These are phyloP conservation scores for Chamaea fasciata DNA, from an alignment of 2,113 vertebrate species.

Conservation along the genomic window DNA sequence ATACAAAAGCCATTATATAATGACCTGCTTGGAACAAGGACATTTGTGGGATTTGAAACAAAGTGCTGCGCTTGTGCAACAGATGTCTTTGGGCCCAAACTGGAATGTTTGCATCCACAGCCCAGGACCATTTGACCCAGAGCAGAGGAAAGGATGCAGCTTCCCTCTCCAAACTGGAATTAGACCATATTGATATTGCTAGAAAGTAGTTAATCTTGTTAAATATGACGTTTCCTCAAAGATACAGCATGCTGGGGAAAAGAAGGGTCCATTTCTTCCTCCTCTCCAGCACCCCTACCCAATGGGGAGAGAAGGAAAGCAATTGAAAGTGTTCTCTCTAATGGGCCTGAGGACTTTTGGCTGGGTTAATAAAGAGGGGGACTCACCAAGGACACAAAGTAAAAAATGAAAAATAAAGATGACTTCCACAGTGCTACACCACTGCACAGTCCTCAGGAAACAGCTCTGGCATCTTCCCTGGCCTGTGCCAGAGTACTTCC, in stretches of 20 bases:
- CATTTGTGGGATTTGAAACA: background rate
- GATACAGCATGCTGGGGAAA: background rate
- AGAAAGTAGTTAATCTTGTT: background rate
- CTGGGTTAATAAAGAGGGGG: background rate
- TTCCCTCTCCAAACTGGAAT: background rate
- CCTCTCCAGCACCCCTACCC: background rate
- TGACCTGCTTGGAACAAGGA: constrained; percentile 9
- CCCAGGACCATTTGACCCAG: background rate
- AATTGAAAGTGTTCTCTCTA: background rate
- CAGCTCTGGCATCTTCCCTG: background rate
- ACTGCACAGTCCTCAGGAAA: background rate
- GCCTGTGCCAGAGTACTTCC: background rate
- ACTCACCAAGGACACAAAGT: background rate
- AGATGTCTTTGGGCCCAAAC: background rate
- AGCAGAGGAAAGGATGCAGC: background rate
- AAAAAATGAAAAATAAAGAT: background rate
- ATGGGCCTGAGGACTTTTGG: background rate
- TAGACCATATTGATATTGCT: background rate
- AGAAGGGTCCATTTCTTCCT: background rate
- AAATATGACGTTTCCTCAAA: background rate
- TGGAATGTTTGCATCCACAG: background rate
- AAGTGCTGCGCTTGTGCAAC: background rate
- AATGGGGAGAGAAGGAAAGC: background rate
- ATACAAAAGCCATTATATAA: constrained; percentile 15
- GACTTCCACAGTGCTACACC: background rate